Evolutionary conservation across 1,140 invertebrate species (phyloP), one percentile per base, ranked within the genome.

Genomic region (Aplysia californica): DNA sequence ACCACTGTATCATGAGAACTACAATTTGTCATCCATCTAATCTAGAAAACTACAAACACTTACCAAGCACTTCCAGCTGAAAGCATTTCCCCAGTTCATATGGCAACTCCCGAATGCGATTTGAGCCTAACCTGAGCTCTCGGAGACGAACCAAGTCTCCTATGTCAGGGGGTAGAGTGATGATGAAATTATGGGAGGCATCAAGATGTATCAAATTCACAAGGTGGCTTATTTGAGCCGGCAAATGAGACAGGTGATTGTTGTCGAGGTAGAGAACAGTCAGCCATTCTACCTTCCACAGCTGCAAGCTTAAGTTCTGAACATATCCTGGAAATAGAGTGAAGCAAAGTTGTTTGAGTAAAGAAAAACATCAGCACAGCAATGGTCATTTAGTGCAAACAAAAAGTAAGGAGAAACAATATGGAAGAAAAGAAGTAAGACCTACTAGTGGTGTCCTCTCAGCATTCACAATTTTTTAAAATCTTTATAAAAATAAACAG

Each of bases 81-180:
- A 99, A 99, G 79, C 99, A 93, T 91, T 98, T 98, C 80, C 98
- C 98, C 83, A 99, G 92, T 91, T 99, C 97, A 90, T 96, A 98
- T 2, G 98, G 98, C 84, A 99, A 92, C 79, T 95, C 93, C 66
- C 97, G 93, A 79, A 99, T 92, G 87, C 94, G 94, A 91, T 99
- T 99, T 91, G 99, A 94, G 90, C 96, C 96, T 70, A 99, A 92
- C 83, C 97, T 93, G 80, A 99, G 92, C 91, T 99, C 97, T 90
- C 96, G 95, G 82, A 98, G 93, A 87, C 95, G 93, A 88, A 97
- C 95, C 85, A 99, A 93, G 89, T 99, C 97, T 77, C 98, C 97
- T 59, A 99, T 92, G 92, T 99, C 97, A 61, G 96, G 93, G 77
- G 98, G 98, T 84, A 99, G 91, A 89, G 94, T 95, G 78, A 96